Conservation (phyloP, 2,797 vertebrate species). For the Liparis tanakae region DNA sequence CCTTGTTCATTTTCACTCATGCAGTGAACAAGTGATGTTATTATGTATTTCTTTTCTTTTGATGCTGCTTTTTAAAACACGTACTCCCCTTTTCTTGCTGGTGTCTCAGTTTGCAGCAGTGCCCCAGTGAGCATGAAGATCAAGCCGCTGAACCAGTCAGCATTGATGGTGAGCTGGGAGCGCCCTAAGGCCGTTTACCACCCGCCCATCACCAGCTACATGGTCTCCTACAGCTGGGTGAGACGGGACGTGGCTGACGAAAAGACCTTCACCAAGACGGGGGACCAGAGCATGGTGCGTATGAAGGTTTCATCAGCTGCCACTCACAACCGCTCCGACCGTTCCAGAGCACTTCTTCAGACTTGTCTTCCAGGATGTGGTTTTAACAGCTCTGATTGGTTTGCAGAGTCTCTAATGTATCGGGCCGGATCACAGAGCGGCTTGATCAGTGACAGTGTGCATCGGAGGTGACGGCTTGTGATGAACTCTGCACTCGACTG, state of each 20-base stretch:
- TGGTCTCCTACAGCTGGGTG: conserved; percentile 98
- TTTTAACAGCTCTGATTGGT: conserved; percentile 47
- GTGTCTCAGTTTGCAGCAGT: conserved; percentile 91
- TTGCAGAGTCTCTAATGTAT: conserved; percentile 43
- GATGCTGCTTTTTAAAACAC: conserved; percentile 8
- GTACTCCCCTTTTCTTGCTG: background rate
- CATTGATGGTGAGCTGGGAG: conserved; percentile 94
- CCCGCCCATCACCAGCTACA: conserved; percentile 94
- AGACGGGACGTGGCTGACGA: conserved; percentile 94
- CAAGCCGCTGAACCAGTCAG: conserved; percentile 92
- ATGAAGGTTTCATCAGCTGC: background rate
- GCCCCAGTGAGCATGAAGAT: conserved; percentile 96
- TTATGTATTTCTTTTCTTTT: conserved; percentile 5
- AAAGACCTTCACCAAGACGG: conserved; percentile 94
- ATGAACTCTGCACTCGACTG: conserved; percentile 64
- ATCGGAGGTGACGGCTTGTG: conserved; percentile 65
- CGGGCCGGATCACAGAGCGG: conserved; percentile 57
- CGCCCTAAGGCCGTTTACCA: conserved; percentile 93
- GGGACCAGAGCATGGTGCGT: conserved; percentile 94
- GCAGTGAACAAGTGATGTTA: background rate
- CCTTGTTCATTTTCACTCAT: conserved; percentile 28
- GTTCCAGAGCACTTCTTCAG: background rate
- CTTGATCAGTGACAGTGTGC: conserved; percentile 55
- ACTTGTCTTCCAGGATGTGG: background rate
- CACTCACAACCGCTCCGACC: background rate